Base-by-base conservation (phyloP, 2,888 invertebrate species). In the Drosophila cyrtoloma region DNA sequence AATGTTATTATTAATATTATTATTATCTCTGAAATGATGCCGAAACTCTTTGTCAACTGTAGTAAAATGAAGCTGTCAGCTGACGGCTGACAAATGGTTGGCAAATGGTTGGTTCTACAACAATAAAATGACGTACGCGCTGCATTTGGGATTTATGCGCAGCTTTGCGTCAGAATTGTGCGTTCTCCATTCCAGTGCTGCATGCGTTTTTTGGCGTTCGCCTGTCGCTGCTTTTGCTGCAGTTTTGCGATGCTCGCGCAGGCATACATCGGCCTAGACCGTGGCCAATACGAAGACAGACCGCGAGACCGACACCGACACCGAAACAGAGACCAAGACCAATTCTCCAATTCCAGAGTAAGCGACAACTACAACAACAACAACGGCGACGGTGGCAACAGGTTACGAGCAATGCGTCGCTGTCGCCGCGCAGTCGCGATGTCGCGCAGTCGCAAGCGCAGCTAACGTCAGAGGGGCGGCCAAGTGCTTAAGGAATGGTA, bases 401-500 rank as follows among this genome's bases (percentile, higher is more conserved):
- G 83, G 83, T 84, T 84, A 84, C 86, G 83, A 84, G 53, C 60
- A 50, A 72, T 79, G 79, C 81, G 79, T 65, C 62, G 71, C 60
- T 32, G 68, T 56, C 37, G 72, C 68, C 61, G 77, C 81, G 76
- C 82, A 74, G 80, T 75, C 71, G 71, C 53, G 50, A 26, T 33
- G 59, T 74, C 69, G 68, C 84, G 71, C 71, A 64, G 73, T 67
- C 63, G 65, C 71, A 61, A 70, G n/a, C n/a, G 14, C 59, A 39
- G 60, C 68, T 28, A 71, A 26, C 69, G 75, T 47, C 76, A 62
- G 62, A 60, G 47, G 22, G 14, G 75, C 72, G 66, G 55, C 78
- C 82, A 88, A 92, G 84, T 88, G 92, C 92, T 92, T 91, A 92
- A 93, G 92, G 90, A 92, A 93, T 92, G 92, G 91, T 92, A 89